Evolutionary conservation across 2,113 vertebrate genomes (phyloP).

Genomic region (Sula dactylatra): DNA sequence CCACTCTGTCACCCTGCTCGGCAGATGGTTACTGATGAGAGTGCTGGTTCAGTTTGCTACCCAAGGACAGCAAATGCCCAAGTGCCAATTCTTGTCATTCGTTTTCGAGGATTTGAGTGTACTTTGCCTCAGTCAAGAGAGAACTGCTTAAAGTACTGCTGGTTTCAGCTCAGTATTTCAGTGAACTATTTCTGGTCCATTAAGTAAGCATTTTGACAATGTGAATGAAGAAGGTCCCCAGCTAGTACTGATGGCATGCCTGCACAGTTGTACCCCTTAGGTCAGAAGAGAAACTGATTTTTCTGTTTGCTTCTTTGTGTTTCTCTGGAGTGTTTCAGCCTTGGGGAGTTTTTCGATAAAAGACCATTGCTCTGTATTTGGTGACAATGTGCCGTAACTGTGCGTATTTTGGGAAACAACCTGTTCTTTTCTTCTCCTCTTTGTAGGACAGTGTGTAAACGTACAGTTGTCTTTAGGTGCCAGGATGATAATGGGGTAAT

Average conservation of each 20-base stretch:
- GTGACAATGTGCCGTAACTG: fast-evolving
- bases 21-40: fast-evolving
- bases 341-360: neutral
- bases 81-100: neutral
- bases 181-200: neutral
- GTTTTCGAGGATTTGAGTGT: neutral
- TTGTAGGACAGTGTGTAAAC: fast-evolving
- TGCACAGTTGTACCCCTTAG: neutral
- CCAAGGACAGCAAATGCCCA: neutral
- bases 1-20: neutral
- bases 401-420: neutral
- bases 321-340: neutral
- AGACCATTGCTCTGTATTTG: neutral
- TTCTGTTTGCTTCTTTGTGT: neutral
- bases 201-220: neutral
- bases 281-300: neutral
- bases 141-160: neutral
- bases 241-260: neutral
- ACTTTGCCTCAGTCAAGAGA: neutral
- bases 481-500: neutral
- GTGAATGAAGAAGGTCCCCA: neutral
- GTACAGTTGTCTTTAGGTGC: neutral
- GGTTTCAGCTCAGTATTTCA: neutral
- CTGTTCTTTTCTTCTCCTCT: neutral
- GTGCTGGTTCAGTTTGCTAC: neutral